Evolutionary conservation across 1,140 invertebrate genomes (phyloP), one percentile per base, ranked within the genome.

Genomic region (Luehdorfia chinensis): DNA sequence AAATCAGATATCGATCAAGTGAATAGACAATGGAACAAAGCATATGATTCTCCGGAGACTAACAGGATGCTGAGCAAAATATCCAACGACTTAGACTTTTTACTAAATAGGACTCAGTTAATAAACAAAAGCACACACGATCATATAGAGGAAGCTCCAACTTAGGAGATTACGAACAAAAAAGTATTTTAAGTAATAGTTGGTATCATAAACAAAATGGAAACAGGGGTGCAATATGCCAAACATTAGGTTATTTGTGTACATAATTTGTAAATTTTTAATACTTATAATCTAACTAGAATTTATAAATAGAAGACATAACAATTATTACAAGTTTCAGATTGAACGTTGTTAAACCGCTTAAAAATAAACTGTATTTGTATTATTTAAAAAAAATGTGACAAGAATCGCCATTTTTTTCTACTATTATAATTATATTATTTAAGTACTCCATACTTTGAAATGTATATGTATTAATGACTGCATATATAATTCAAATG

Each of bases 31-130:
- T 81, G 75, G 74, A 76, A 84, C 6, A 75, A 65, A 47, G 66
- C 72, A n/a, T 75, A 83, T 65, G 66, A 75, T 34, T 71, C 75
- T 0, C 79, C 78, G 2, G 77, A 86, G 28, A 80, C 87, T 8
- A 84, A 88, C 37, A 90, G 90, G 37, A 91, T 93, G 87, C 75
- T 94, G 1, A 90, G 93, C 74, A 89, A 92, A 55, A 94, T 94
- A 62, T 92, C 91, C 1, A 90, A 92, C 60, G 92, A 94, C 75
- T 84, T 94, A 28, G 92, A 94, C 74, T 94, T 93, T 81, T 73
- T 94, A 47, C 75, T 94, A 34, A 93, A 93, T 72, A 88, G 91
- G 39, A 91, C 85, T 33, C 66, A 75, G 27, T 65, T 69, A 36
- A 5, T 11, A 12, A 68, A 50, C 30, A 54, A 59, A 55, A 60